Base-by-base conservation (phyloP, 2,113 vertebrate genomes). In the Rhipidura dahli region DNA sequence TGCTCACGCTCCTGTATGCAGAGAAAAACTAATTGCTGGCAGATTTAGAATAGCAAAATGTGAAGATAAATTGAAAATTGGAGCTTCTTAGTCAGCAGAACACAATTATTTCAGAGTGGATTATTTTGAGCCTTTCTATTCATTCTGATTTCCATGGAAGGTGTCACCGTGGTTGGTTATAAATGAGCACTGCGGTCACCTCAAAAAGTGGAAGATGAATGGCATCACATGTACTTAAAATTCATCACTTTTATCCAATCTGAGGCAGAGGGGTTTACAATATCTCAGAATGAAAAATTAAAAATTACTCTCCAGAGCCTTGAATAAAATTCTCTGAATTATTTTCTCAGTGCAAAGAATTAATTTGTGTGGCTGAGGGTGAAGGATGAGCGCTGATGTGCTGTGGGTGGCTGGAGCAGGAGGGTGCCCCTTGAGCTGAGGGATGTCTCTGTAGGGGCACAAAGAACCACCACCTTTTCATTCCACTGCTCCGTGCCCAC, bases 391-490 rank as follows among this genome's bases (percentile, higher is more conserved):
- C 15, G 22, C 1, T 7, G 54, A 42, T 4, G 4, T 72, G 64
- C 71, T 44, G 24, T 6, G 14, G 1, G 65, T 1, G 45, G n/a
- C 84, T 37, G 75, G 65, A 81, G 75, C 40, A 57, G 45, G 56
- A 42, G 15, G 63, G 12, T 2, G 11, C 13, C 19, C 17, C 70
- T 23, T 0, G 1, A 44, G n/a, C 26, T 9, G 0, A 0, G 22
- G 76, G 21, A 4, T 0, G 7, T 15, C 0, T 0, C 26, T 23
- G 37, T 0, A 2, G 24, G 27, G 56, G 33, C 35, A 45, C 33
- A 11, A 15, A 24, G 47, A 27, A 7, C 3, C 2, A 0, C 1
- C 12, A 4, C 10, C 45, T 70, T 16, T 13, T 4, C 42, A 7
- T 53, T 44, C 16, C 39, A 2, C 6, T 7, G 54, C 76, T 30